Conservation (phyloP, 2,113 vertebrate species). For the Pollachius pollachius region DNA sequence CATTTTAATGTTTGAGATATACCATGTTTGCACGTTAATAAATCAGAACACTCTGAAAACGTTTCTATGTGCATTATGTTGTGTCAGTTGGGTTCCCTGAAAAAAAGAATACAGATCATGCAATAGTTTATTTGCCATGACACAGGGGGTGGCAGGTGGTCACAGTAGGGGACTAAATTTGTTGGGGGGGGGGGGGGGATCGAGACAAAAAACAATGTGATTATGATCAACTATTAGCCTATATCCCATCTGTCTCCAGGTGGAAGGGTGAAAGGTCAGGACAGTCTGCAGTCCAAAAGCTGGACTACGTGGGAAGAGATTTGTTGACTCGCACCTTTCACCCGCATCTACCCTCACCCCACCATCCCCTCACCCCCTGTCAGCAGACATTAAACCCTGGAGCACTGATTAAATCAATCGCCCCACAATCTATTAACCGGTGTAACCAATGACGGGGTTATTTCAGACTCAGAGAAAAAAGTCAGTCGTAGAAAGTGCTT, state of each 20-base stretch:
- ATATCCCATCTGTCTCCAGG: not conserved
- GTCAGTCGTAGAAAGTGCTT: too few species aligned
- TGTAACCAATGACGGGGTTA: too few species aligned
- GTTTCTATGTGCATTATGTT: too few species aligned
- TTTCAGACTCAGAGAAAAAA: too few species aligned
- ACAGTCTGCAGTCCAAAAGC: not conserved
- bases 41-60: too few species aligned
- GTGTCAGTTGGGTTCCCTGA: not conserved
- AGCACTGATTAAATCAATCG: too few species aligned
- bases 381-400: too few species aligned
- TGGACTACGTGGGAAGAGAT: not conserved
- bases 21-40: too few species aligned
- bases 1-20: too few species aligned
- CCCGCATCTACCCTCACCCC: not conserved
- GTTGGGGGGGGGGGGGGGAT: not conserved
- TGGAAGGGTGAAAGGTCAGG: constrained; percentile 37
- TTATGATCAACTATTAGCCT: not conserved
- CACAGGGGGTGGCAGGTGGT: not conserved
- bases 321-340: too few species aligned
- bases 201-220: not conserved
- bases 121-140: not conserved
- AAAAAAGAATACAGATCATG: not conserved
- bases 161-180: not conserved
- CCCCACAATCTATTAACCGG: too few species aligned
- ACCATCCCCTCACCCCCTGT: too few species aligned